phyloP scores from a whole-genome alignment of 2,797 vertebrate species.

The Acropternis orthonyx region DNA sequence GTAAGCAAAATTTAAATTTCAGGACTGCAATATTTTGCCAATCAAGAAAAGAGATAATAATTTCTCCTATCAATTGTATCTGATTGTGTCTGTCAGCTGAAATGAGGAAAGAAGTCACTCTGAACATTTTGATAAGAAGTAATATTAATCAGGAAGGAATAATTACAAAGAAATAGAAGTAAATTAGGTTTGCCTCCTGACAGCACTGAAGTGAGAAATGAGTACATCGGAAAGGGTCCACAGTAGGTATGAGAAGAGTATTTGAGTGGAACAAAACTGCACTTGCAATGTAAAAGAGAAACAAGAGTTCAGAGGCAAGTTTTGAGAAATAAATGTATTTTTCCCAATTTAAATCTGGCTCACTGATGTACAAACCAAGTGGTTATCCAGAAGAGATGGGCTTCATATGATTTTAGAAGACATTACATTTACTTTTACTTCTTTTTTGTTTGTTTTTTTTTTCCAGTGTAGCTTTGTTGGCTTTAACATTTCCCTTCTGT shows the following conservation, averaged over 20 bases:
- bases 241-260: conserved; percentile 33
- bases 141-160: conserved; percentile 59
- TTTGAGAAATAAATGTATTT: not conserved
- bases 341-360: conserved; percentile 42
- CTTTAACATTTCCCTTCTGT: not conserved
- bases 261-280: conserved; percentile 45
- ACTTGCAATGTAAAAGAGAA: conserved; percentile 43
- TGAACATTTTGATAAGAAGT: conserved; percentile 57
- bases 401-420: not conserved
- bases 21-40: conserved; percentile 38
- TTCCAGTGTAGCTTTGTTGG: not conserved
- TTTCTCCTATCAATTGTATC: conserved; percentile 51
- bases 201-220: conserved; percentile 69
- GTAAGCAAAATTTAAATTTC: conserved; percentile 25
- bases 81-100: conserved; percentile 58
- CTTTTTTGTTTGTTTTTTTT: not conserved
- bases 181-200: conserved; percentile 59
- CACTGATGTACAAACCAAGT: conserved; percentile 12
- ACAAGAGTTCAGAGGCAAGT: not conserved
- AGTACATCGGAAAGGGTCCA: not conserved
- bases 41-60: conserved; percentile 51
- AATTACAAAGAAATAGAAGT: conserved; percentile 63
- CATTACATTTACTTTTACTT: not conserved
- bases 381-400: not conserved
- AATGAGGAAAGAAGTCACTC: conserved; percentile 46